A percentile compares a stretch with the other conserved stretches of the same genome.
These are phyloP conservation scores for Maconellicoccus hirsutus DNA, from an alignment of 1,140 invertebrate species.

Conservation along the genomic window DNA sequence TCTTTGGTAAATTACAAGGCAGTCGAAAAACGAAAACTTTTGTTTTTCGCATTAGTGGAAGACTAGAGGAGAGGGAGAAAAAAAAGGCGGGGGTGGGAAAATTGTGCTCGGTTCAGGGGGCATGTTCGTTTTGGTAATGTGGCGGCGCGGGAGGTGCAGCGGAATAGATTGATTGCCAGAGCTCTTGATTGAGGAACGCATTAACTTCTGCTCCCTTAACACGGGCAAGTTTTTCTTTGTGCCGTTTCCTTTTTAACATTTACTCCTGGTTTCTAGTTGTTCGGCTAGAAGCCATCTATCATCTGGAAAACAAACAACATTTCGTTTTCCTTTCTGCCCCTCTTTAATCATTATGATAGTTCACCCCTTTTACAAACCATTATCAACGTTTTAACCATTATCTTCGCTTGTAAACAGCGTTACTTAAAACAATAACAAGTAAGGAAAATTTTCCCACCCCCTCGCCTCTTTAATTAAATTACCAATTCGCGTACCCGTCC, in stretches of 20 bases:
- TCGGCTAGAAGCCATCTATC: conserved; percentile 19
- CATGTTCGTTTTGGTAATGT: neutral
- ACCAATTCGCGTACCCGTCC: neutral
- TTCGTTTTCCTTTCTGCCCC: conserved; percentile 21
- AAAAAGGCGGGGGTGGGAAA: neutral
- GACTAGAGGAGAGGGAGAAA: neutral
- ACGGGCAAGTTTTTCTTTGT: conserved; percentile 20
- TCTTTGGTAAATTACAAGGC: conserved; percentile 19
- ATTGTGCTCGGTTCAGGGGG: neutral
- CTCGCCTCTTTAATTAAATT: too few relatives aligned
- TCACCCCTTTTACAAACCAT: conserved; percentile 17
- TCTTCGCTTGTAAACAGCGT: conserved; percentile 21
- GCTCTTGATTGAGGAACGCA: conserved; percentile 20
- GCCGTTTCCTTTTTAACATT: conserved; percentile 16
- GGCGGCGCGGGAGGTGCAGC: neutral
- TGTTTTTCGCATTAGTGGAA: conserved; percentile 20
- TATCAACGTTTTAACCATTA: conserved; percentile 20
- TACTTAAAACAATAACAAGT: conserved; percentile 17
- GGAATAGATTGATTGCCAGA: conserved; percentile 18
- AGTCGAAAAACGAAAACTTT: conserved; percentile 20
- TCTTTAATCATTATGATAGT: conserved; percentile 20
- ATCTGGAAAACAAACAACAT: conserved; percentile 19
- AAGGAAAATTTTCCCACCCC: conserved; percentile 10
- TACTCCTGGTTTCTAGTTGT: conserved; percentile 14
- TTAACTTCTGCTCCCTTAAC: conserved; percentile 22